These are phyloP conservation scores for Carpatolechia fugitivella DNA, from an alignment of 2,888 invertebrate species.

Conservation along the genomic window DNA sequence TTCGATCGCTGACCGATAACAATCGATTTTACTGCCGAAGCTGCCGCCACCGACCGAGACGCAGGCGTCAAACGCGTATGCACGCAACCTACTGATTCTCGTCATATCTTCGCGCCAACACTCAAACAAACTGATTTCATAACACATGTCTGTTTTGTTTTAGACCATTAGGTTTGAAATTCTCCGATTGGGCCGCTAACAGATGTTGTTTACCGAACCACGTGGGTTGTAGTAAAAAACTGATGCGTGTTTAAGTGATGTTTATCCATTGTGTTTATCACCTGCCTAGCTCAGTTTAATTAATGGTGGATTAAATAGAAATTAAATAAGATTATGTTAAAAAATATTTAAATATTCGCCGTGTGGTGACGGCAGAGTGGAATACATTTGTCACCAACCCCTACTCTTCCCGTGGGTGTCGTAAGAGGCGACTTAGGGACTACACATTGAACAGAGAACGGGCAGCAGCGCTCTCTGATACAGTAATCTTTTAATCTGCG, in stretches of 20 bases:
- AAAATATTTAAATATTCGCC: background rate
- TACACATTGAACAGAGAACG: no score
- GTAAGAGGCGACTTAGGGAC: no score
- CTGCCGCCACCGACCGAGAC: slow-evolving; percentile 24
- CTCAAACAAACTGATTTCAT: slow-evolving; percentile 26
- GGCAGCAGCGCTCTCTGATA: no score
- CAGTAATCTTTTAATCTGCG: no score
- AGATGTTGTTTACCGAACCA: background rate
- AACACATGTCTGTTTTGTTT: background rate
- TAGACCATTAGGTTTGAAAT: background rate
- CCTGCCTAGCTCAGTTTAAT: background rate
- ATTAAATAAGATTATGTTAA: background rate
- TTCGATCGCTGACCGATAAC: slow-evolving; percentile 18
- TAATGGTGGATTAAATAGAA: background rate
- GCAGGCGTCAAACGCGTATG: slow-evolving; percentile 57
- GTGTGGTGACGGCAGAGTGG: no score
- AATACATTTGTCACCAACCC: no score
- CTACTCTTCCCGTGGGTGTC: no score
- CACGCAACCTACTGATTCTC: slow-evolving; percentile 51
- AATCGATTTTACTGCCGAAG: background rate
- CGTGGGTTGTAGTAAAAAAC: background rate
- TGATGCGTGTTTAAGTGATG: background rate
- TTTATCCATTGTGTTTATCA: no score
- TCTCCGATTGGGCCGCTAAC: background rate
- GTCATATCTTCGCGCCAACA: slow-evolving; percentile 51